Base-by-base conservation (phyloP, 2,113 vertebrate genomes). In the Ciconia maguari region DNA sequence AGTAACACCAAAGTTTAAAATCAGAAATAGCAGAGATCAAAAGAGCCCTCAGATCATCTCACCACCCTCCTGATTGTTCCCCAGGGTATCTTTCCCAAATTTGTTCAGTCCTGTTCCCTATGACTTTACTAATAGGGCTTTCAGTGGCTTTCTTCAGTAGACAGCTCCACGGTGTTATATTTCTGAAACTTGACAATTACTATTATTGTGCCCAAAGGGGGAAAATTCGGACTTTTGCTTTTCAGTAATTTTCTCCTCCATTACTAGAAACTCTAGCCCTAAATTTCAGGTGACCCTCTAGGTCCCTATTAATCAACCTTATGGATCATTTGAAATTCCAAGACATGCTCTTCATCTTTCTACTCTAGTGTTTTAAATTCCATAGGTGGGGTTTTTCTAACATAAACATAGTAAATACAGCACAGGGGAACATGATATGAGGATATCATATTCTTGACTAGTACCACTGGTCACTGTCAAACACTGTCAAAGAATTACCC, bases 141-240 rank as follows among this genome's bases (percentile, higher is more conserved):
- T 97, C 93, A 94, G 93, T 55, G 2, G 71, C 68, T 96, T 96
- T 90, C 88, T 93, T 75, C 55, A 66, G 79, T 74, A 96, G 85
- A 86, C 92, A 88, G 92, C 71, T 83, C 83, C 79, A 74, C 0
- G 21, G 95, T 92, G 83, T 97, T 95, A 11, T 86, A 68, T 97
- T 97, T 96, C 96, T 96, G 93, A 92, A 95, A 94, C 42, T 88
- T 94, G 83, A 96, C 93, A 95, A 93, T 88, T 71, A 68, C n/a
- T 90, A 93, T 97, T 96, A 96, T 80, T 95, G 85, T 92, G 64
- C 85, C 60, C 83, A 92, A 94, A 93, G 71, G 64, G 49, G n/a
- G 51, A 30, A 90, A 96, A 93, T 88, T 55, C 4, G 71, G 62
- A 93, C 72, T 93, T 93, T 80, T 88, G 16, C 85, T 93, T 95